Percentiles rank a stretch among this genome's conserved stretches.
These are phyloP conservation scores for Dryocosmus kuriphilus DNA, from an alignment of 2,888 invertebrate genomes.

Conservation along the genomic window DNA sequence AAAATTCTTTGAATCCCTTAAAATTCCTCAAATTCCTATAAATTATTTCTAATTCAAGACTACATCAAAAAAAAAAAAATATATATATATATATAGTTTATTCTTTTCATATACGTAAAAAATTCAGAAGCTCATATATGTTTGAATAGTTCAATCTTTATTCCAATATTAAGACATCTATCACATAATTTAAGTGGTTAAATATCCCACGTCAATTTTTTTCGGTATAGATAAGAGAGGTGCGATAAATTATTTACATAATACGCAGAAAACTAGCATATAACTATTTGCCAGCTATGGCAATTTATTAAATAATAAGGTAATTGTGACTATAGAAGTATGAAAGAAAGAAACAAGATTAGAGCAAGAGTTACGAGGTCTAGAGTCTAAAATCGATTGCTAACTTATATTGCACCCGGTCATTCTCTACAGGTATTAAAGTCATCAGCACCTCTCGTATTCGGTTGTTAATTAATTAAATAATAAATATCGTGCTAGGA, in stretches of 20 bases:
- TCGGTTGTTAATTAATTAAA: constrained; percentile 67
- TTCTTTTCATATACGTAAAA: too few relatives aligned
- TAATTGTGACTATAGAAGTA: constrained; percentile 6
- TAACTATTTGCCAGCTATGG: constrained; percentile 9
- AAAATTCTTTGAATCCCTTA: too few relatives aligned
- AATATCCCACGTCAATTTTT: neutral
- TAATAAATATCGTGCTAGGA: constrained; percentile 68
- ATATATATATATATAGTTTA: too few relatives aligned
- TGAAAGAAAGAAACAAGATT: constrained; percentile 19
- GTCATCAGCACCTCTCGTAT: constrained; percentile 38
- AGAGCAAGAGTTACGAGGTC: constrained; percentile 16
- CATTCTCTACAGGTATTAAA: constrained; percentile 27
- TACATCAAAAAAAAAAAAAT: too few relatives aligned
- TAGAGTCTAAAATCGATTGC: constrained; percentile 30
- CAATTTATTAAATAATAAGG: constrained; percentile 23
- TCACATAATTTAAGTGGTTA: neutral
- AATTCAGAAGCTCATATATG: too few relatives aligned
- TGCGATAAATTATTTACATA: neutral
- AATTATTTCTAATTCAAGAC: too few relatives aligned
- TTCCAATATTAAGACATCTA: too few relatives aligned
- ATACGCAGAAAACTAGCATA: neutral
- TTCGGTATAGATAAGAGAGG: neutral
- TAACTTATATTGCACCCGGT: constrained; percentile 7
- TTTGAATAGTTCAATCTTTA: too few relatives aligned
- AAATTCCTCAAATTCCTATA: too few relatives aligned